Conservation (phyloP, 2,113 vertebrate genomes). For the Siphamia tubifer region DNA sequence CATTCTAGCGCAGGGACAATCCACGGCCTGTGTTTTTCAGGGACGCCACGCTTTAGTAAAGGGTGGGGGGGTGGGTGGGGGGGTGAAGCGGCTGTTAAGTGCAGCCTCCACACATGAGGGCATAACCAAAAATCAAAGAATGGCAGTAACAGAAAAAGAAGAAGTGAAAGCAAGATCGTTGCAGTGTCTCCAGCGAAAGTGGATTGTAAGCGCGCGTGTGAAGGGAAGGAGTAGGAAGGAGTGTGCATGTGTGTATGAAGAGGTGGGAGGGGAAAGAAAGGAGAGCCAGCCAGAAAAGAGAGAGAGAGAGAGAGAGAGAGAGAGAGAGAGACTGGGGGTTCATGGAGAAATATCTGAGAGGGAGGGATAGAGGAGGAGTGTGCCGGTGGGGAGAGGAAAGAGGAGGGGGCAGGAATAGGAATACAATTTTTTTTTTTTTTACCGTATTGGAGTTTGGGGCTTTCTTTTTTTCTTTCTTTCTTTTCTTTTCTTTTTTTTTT, state of each 20-base stretch:
- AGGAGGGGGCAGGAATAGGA: conserved; percentile 68
- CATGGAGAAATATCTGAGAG: conserved; percentile 73
- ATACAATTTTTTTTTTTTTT: conserved; percentile 56
- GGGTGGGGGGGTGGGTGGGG: too few relatives aligned
- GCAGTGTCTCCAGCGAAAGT: conserved; percentile 67
- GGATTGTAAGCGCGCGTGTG: conserved; percentile 61
- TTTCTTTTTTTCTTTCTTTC: conserved; percentile 20
- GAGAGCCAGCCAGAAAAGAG: conserved; percentile 33
- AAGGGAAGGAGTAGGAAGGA: conserved; percentile 71
- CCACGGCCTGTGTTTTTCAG: conserved; percentile 60
- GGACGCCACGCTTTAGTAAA: conserved; percentile 43
- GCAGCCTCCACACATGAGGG: conserved; percentile 43
- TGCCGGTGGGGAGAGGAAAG: conserved; percentile 62
- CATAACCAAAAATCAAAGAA: conserved; percentile 39
- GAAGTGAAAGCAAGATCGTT: conserved; percentile 43
- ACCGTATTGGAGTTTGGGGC: conserved; percentile 54
- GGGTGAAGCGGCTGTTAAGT: conserved; percentile 30
- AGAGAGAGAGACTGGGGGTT: conserved; percentile 53
- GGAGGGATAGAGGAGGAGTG: conserved; percentile 78
- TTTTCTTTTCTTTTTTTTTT: not conserved
- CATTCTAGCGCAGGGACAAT: conserved; percentile 60
- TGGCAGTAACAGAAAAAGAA: conserved; percentile 35
- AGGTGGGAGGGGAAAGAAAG: conserved; percentile 74
- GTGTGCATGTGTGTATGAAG: conserved; percentile 60
- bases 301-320: conserved; percentile 44